A percentile compares a stretch with the other conserved stretches of the same genome.
Evolutionary conservation across 2,113 vertebrate species (phyloP).

Genomic region (Trematocara macrostoma): DNA sequence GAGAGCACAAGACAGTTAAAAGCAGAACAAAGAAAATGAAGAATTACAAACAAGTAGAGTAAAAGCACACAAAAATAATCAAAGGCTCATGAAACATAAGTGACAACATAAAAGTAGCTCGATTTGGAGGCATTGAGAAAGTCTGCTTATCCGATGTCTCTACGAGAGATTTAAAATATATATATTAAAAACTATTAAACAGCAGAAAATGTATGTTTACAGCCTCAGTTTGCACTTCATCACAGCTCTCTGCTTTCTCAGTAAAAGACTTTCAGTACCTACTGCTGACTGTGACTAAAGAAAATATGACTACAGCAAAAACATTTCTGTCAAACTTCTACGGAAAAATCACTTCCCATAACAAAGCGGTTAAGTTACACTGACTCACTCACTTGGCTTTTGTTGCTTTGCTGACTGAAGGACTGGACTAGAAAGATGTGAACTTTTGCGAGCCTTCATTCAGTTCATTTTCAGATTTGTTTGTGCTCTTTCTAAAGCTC

Average conservation of each 20-base stretch:
- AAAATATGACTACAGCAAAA: neutral
- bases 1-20: neutral
- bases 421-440: neutral
- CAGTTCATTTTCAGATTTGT: neutral
- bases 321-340: neutral
- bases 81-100: neutral
- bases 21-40: neutral
- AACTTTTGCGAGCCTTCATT: neutral
- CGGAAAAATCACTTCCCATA: neutral
- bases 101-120: neutral
- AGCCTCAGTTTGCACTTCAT: neutral
- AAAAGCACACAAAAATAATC: neutral
- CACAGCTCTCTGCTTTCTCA: neutral
- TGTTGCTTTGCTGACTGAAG: neutral
- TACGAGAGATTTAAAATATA: neutral
- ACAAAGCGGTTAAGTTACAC: neutral
- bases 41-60: neutral
- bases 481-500: neutral
- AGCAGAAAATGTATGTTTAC: neutral
- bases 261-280: neutral
- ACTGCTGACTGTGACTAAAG: neutral
- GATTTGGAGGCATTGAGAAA: neutral
- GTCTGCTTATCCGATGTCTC: rapidly evolving
- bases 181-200: neutral
- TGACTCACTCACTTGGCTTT: neutral